Conservation (phyloP, 2,888 invertebrate genomes). For the Saturnia pavonia region DNA sequence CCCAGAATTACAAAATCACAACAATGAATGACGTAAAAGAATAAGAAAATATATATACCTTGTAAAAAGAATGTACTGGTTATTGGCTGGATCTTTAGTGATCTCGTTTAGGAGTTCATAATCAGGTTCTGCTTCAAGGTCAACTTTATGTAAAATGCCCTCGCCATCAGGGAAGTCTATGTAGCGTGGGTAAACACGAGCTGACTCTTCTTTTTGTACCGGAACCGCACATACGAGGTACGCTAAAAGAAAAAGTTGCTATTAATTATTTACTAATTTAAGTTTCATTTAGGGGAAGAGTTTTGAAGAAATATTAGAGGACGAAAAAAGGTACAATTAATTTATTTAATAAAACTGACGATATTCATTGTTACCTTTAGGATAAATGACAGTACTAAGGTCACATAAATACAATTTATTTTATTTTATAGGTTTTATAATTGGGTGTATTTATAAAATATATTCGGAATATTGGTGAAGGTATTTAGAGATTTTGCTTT, state of each 20-base stretch:
- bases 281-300: too few species aligned
- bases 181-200: conserved; percentile 38
- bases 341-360: too few species aligned
- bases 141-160: conserved; percentile 43
- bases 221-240: conserved; percentile 38
- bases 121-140: conserved; percentile 47
- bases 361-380: too few species aligned
- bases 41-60: conserved; percentile 37
- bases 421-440: too few species aligned
- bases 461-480: too few species aligned
- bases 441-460: too few species aligned
- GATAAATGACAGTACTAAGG: too few species aligned
- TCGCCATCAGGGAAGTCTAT: conserved; percentile 47
- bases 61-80: conserved; percentile 48
- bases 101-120: conserved; percentile 39
- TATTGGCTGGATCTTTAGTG: conserved; percentile 42
- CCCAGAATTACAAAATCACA: too few species aligned
- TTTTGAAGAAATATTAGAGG: too few species aligned
- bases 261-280: background rate
- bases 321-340: too few species aligned
- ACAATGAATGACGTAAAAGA: background rate
- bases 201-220: conserved; percentile 27
- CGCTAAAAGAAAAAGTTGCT: conserved; percentile 28
- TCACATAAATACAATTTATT: too few species aligned
- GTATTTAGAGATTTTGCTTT: too few species aligned